Evolutionary conservation across 2,797 vertebrate species (phyloP).

Genomic region (Heterohyrax brucei): DNA sequence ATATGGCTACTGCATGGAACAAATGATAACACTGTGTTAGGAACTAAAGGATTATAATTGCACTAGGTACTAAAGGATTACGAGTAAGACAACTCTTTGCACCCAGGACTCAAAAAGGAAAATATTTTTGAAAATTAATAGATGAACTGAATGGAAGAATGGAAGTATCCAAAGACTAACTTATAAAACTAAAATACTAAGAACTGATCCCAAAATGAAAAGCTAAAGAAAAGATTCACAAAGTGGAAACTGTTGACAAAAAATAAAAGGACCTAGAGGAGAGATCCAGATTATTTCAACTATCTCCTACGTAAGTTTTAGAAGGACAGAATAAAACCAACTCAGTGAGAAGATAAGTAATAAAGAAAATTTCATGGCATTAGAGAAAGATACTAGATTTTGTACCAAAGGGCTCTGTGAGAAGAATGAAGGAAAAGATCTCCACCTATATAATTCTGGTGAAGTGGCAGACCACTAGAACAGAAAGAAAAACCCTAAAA

Average conservation of each 20-base stretch:
- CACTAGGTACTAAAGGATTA: neutral
- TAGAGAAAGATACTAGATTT: constrained; percentile 35
- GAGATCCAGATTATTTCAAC: neutral
- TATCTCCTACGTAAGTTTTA: neutral
- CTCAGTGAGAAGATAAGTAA: constrained; percentile 57
- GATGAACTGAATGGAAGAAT: constrained; percentile 36
- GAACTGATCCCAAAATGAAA: neutral
- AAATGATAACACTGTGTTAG: constrained; percentile 1
- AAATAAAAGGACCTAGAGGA: constrained; percentile 40
- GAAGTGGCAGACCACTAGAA: constrained; percentile 5
- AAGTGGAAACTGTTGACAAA: constrained; percentile 37
- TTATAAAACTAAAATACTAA: neutral
- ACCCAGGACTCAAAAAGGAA: neutral
- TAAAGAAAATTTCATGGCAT: neutral
- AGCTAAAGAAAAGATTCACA: constrained; percentile 38
- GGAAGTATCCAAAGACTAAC: neutral
- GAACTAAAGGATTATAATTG: neutral
- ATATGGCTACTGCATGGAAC: neutral
- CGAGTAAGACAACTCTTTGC: constrained; percentile 49
- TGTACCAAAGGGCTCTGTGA: constrained; percentile 21
- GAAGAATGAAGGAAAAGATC: neutral
- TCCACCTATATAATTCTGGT: neutral
- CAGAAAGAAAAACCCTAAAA: neutral
- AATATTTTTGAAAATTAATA: neutral
- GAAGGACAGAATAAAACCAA: neutral